These are phyloP conservation scores for Rhorus exstirpatorius DNA, from an alignment of 2,888 invertebrate species.

Conservation along the genomic window DNA sequence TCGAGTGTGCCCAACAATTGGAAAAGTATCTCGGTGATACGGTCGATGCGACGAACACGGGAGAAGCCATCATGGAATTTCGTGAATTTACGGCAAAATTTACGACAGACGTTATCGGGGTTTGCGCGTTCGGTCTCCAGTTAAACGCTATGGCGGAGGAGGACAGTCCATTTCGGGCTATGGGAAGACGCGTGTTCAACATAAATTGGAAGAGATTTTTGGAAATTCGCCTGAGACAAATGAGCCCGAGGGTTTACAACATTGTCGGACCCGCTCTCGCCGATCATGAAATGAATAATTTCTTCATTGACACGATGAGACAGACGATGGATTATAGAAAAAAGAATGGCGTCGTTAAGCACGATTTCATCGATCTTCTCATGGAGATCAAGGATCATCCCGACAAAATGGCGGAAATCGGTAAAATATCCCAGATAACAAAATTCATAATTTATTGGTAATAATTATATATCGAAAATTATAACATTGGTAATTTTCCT, in stretches of 20 bases:
- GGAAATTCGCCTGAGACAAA: conserved; percentile 37
- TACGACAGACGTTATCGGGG: conserved; percentile 86
- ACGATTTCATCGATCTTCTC: conserved; percentile 86
- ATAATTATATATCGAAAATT: too few species aligned
- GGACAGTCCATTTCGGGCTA: too few species aligned
- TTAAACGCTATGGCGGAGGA: conserved; percentile 84
- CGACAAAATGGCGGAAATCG: conserved; percentile 73
- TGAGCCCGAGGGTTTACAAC: conserved; percentile 72
- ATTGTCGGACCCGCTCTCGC: conserved; percentile 71
- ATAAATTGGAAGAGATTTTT: conserved; percentile 33
- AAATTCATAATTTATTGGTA: too few species aligned
- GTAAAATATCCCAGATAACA: too few species aligned
- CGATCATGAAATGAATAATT: conserved; percentile 75
- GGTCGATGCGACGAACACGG: conserved; percentile 66
- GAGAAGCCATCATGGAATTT: conserved; percentile 76
- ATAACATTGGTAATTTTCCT: too few species aligned
- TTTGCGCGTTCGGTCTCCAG: conserved; percentile 86
- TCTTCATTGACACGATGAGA: conserved; percentile 80
- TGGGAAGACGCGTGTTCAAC: not conserved
- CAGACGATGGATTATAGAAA: conserved; percentile 83
- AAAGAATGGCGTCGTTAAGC: conserved; percentile 82
- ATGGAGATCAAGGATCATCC: conserved; percentile 80
- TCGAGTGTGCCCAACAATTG: conserved; percentile 82
- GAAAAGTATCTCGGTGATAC: conserved; percentile 79
- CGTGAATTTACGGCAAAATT: conserved; percentile 84